phyloP scores from a whole-genome alignment of 2,113 vertebrate genomes.

The Ploceus nigricollis region DNA sequence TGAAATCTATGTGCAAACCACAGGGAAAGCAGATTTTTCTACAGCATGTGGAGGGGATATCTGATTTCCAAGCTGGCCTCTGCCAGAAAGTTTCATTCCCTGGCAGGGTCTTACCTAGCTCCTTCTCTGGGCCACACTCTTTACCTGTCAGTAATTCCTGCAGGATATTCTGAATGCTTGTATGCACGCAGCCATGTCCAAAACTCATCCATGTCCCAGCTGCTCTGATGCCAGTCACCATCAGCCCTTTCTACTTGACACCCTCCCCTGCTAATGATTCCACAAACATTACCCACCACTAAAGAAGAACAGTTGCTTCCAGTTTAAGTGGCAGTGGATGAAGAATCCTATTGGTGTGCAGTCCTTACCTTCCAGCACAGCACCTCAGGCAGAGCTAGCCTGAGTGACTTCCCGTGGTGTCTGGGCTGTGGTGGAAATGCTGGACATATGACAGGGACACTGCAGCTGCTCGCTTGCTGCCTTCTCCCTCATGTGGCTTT shows the following conservation, averaged over 20 bases:
- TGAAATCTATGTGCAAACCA: neutral
- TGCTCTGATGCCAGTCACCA: neutral
- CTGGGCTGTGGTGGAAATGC: neutral
- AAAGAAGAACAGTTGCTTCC: neutral
- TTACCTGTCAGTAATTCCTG: neutral
- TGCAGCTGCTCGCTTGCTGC: neutral
- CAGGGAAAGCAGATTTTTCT: neutral
- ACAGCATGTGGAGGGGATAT: neutral
- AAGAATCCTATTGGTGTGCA: neutral
- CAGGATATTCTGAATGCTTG: neutral
- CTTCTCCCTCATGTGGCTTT: neutral
- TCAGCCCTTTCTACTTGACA: neutral
- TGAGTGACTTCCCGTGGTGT: rapidly evolving
- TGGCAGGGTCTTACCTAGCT: neutral
- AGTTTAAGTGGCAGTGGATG: neutral
- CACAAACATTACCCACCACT: neutral
- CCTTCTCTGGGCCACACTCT: neutral
- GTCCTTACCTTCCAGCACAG: neutral
- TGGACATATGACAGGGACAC: rapidly evolving
- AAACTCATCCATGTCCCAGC: neutral
- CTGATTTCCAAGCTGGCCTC: neutral
- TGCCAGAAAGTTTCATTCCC: neutral
- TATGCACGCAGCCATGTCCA: neutral
- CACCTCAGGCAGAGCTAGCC: neutral
- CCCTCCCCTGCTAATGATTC: neutral